These are phyloP conservation scores for Anthonomus grandis DNA, from an alignment of 1,140 invertebrate species.

Conservation along the genomic window DNA sequence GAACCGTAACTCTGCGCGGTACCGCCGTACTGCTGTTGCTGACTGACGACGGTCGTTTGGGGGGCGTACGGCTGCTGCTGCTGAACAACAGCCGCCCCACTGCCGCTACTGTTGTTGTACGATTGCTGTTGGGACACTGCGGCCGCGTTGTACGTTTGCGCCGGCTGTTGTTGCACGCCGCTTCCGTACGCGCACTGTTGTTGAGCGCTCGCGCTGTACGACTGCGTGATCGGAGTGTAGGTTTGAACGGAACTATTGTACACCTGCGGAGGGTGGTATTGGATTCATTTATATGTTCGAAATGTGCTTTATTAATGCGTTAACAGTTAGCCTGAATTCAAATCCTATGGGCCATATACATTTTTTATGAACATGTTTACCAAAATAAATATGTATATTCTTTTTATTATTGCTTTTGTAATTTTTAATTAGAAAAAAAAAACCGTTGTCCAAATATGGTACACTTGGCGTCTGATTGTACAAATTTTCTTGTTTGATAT, in stretches of 20 bases:
- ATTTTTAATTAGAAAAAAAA: too few species aligned
- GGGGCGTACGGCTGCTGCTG: conserved; percentile 7
- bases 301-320: background rate
- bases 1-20: conserved; percentile 12
- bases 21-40: conserved; percentile 10
- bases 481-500: too few species aligned
- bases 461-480: too few species aligned
- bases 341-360: too few species aligned
- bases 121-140: background rate
- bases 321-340: conserved; percentile 2
- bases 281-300: conserved; percentile 7
- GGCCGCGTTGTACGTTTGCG: conserved; percentile 23
- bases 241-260: conserved; percentile 25
- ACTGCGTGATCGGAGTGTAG: conserved; percentile 20
- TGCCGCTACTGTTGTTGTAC: conserved; percentile 32
- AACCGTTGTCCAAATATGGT: too few species aligned
- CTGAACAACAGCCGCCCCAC: conserved; percentile 1
- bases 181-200: conserved; percentile 18
- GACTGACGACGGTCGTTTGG: background rate
- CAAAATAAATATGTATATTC: background rate
- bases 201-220: conserved; percentile 11
- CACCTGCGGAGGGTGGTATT: conserved; percentile 17
- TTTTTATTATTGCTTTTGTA: too few species aligned
- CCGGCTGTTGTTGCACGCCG: conserved; percentile 28
- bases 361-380: too few species aligned